Percentiles rank a stretch among this genome's conserved stretches.
These are phyloP conservation scores for Eristalis arbustorum DNA, from an alignment of 2,888 invertebrate species.

Conservation along the genomic window DNA sequence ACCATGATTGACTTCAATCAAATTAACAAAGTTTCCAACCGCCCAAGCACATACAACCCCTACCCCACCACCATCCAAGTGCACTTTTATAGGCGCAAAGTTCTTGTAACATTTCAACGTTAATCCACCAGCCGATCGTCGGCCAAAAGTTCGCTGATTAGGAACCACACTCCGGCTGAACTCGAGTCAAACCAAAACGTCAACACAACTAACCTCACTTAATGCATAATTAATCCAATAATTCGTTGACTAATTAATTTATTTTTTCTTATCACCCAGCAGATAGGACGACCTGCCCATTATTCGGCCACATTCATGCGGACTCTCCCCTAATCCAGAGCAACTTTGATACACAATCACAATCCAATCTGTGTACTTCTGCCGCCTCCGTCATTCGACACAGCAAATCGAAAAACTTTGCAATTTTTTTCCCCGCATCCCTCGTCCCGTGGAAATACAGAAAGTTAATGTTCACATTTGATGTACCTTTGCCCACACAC, in stretches of 20 bases:
- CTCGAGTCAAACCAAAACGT: constrained; percentile 7
- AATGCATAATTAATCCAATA: constrained; percentile 58
- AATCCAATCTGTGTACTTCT: constrained; percentile 56
- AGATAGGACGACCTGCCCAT: background rate
- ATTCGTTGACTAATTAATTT: constrained; percentile 61
- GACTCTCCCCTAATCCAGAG: constrained; percentile 17
- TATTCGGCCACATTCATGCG: constrained; percentile 23
- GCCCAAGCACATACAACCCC: background rate
- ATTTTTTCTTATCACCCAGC: constrained; percentile 40
- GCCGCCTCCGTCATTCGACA: constrained; percentile 46
- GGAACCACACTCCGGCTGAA: background rate
- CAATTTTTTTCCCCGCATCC: constrained; percentile 21
- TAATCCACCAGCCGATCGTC: background rate
- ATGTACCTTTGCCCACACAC: constrained; percentile 39
- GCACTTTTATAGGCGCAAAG: background rate
- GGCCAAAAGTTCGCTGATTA: background rate
- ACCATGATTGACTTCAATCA: no score
- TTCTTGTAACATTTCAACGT: background rate
- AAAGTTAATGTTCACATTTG: constrained; percentile 50
- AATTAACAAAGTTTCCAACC: background rate
- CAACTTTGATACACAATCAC: constrained; percentile 55
- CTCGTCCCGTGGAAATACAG: background rate
- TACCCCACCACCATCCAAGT: background rate
- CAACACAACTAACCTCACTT: constrained; percentile 33
- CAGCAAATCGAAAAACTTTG: constrained; percentile 69